Base-by-base conservation (phyloP, 2,113 vertebrate species). In the Tichodroma muraria region DNA sequence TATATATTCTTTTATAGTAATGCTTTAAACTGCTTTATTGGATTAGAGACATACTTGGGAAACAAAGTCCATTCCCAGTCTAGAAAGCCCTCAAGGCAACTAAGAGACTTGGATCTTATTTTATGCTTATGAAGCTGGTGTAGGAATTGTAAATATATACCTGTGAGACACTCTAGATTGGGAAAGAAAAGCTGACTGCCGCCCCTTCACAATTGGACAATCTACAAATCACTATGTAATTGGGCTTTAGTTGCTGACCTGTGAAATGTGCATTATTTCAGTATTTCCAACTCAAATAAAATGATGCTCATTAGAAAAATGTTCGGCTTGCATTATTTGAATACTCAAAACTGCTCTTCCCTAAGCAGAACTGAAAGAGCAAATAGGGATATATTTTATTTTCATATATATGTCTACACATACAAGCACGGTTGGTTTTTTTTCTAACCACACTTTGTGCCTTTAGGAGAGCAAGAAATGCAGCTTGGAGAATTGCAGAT, bases 171-270 rank as follows among this genome's bases (percentile, higher is more conserved):
- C 53, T 75, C 35, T 44, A 84, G 78, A 90, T 16, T 89, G 85
- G 80, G 77, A 45, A 96, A 96, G 83, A 88, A 97, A 96, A 96
- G 91, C 87, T 94, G 89, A 97, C 89, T 80, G 72, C 61, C 49
- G 12, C 83, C 94, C 84, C 82, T 96, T 89, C 64, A 53, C 90
- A 91, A 91, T 3, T 85, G 93, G 90, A 78, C 87, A 88, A 71
- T 81, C 95, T 91, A 94, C 90, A 95, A 83, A 84, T 85, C 91
- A 73, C 79, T 81, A 15, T 31, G 52, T 92, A 95, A 96, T 80
- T 92, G 81, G 75, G 52, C 61, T 94, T 81, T 69, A 89, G 94
- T 45, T 96, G 93, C 93, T 97, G 96, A 96, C 93, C 91, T 82
- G 65, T 91, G 76, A 89, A 88, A 95, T 91, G 37, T n/a, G 76